phyloP scores from a whole-genome alignment of 2,797 vertebrate species.

The Melanotaenia parkinsoni region DNA sequence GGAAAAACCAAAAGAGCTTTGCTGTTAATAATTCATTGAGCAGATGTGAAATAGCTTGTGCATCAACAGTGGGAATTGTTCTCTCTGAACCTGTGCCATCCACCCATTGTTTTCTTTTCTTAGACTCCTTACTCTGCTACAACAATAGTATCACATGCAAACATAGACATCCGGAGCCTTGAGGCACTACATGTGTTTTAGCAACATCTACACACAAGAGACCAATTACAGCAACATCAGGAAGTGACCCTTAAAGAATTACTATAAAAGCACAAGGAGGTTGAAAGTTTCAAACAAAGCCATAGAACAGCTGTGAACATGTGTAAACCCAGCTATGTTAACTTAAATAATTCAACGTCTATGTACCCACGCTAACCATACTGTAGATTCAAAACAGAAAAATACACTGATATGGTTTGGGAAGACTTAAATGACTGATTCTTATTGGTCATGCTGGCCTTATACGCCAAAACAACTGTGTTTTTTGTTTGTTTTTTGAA shows the following conservation, averaged over 20 bases:
- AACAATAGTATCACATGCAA: conserved; percentile 43
- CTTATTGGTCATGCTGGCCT: too few species aligned
- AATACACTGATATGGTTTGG: too few species aligned
- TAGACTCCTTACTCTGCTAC: conserved; percentile 36
- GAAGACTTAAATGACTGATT: too few species aligned
- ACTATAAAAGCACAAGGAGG: conserved; percentile 20
- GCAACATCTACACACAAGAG: conserved; percentile 67
- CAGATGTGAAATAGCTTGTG: conserved; percentile 63
- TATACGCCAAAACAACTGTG: neutral
- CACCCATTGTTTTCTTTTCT: conserved; percentile 57
- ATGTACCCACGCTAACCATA: neutral
- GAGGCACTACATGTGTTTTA: conserved; percentile 61
- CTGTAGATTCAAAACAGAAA: too few species aligned
- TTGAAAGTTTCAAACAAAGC: conserved; percentile 33
- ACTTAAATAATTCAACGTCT: neutral
- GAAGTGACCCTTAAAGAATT: conserved; percentile 67
- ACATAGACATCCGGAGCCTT: conserved; percentile 55
- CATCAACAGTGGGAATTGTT: conserved; percentile 66
- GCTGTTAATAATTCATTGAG: conserved; percentile 77
- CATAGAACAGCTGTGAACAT: conserved; percentile 16
- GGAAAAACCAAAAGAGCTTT: conserved; percentile 64
- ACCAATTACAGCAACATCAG: conserved; percentile 75
- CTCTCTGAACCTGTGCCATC: conserved; percentile 58
- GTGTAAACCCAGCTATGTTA: neutral
- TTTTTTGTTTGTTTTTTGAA: neutral